Base-by-base conservation (phyloP, 2,113 vertebrate species). In the Nibea coibor region DNA sequence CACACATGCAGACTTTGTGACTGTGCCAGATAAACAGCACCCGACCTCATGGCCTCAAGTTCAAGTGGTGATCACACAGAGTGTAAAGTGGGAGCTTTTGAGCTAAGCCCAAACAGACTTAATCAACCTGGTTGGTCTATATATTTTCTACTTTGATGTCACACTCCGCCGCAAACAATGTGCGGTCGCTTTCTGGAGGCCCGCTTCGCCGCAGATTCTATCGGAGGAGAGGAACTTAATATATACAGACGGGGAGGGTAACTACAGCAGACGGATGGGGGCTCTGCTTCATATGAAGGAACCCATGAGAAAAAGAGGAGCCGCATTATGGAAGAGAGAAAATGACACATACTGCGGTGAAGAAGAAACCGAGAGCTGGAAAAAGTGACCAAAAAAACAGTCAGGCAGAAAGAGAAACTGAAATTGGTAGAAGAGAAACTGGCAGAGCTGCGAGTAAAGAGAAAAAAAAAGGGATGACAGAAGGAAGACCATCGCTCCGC, bases 201-300 rank as follows among this genome's bases (percentile, higher is more conserved):
- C 12, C 14, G 11, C 8, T 9, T 54, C 50, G 65, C 70, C 66
- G 1, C 63, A 76, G 68, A 84, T 72, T 6, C 22, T 64, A 78
- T 57, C 53, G 0, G 45, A 28, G 72, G 62, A 43, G 67, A 66
- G 76, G 28, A 81, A 80, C 35, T 65, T 66, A 74, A 90, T 68
- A 69, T 83, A 87, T 39, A 88, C 70, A 86, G 50, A 81, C 59
- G 48, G 43, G 45, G 26, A 75, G 39, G 16, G 61, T 42, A 87
- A 83, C 57, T 75, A 78, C 74, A 81, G 83, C 81, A 89, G 77
- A 72, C 20, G 71, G 24, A 84, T 43, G 45, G 19, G 17, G 42
- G 47, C 69, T 73, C 42, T 39, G 71, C 81, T 35, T 53, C 10
- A 45, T 45, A 28, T 20, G 45, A 64, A 57, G 17, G 24, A 62